These are phyloP conservation scores for Amphiura filiformis DNA, from an alignment of 35 echinoderm and acorn worm species.

Conservation along the genomic window DNA sequence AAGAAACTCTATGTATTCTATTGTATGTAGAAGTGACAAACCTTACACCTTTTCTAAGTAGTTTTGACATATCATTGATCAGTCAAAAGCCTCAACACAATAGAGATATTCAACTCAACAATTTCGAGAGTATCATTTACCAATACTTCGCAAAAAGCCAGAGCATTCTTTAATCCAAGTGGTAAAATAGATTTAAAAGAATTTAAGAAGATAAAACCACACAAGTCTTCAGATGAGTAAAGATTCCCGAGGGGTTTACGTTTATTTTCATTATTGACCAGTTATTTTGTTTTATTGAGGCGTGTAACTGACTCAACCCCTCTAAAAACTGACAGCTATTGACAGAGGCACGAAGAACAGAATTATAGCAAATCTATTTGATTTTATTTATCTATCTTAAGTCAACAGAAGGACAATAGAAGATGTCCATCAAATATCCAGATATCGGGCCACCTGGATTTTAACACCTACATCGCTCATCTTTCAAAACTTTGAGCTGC, in stretches of 20 bases:
- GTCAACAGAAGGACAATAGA: neutral
- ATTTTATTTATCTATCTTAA: neutral
- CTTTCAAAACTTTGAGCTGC: too few species aligned
- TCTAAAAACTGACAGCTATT: neutral
- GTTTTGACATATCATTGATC: conserved; percentile 14
- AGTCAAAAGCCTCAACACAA: conserved; percentile 6
- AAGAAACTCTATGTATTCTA: neutral
- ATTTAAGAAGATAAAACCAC: neutral
- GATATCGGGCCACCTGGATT: neutral
- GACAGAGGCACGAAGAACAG: neutral
- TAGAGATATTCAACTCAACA: neutral
- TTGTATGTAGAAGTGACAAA: neutral
- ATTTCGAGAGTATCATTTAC: neutral
- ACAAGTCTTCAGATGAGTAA: neutral
- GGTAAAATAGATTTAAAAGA: neutral
- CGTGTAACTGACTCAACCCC: neutral
- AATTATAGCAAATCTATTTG: neutral
- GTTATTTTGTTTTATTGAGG: neutral
- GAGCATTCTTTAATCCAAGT: neutral
- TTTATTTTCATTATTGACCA: neutral
- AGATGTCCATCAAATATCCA: neutral
- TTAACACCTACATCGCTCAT: neutral
- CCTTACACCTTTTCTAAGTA: neutral
- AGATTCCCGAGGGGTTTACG: neutral
- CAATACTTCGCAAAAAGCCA: neutral